Base-by-base conservation (phyloP, 2,888 invertebrate species). In the Mechanitis mazaeus region DNA sequence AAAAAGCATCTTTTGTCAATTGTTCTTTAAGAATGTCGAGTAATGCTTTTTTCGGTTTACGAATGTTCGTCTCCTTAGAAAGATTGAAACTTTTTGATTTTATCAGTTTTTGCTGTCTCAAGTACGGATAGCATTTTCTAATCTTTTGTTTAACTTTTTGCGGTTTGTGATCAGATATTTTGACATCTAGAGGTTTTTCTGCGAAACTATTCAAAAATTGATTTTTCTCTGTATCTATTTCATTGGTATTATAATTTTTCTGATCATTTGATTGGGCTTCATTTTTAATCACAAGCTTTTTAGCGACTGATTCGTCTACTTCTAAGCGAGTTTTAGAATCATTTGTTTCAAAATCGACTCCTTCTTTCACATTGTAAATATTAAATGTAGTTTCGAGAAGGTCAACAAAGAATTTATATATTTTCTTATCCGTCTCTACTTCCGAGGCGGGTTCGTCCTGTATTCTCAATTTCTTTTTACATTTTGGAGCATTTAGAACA, bases 341-440 rank as follows among this genome's bases (percentile, higher is more conserved):
- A 3, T 61, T 65, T 3, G 50, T 11, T 2, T 59, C 53, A 1
- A 60, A 64, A 1, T 75, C 69, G 0, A 71, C 59, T 54, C 42
- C 9, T 9, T 50, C 50, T 3, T 77, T 72, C 0, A 75, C 71
- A 33, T 82, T 78, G 55, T 78, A 81, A 1, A 76, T 76, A 58
- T 71, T 79, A 1, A 84, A 76, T 0, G 83, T 81, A 0, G 79
- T 79, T 66, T 85, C 78, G 3, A 86, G 55, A 7, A 86, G 57
- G 69, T 87, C 82, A 0, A 84, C 79, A 55, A 85, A 85, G 56
- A 86, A 79, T 56, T 82, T 81, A 56, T 83, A 85, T 0, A 86
- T 53, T 9, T 73, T 71, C 28, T 75, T 76, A 5, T 81, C 77
- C 0, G 31, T 31, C 31, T 74, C 69, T 61, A 66, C 73, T 0